Evolutionary conservation across 2,797 vertebrate genomes (phyloP), one percentile per base, ranked within the genome.

Genomic region (Spinus olivaceus): DNA sequence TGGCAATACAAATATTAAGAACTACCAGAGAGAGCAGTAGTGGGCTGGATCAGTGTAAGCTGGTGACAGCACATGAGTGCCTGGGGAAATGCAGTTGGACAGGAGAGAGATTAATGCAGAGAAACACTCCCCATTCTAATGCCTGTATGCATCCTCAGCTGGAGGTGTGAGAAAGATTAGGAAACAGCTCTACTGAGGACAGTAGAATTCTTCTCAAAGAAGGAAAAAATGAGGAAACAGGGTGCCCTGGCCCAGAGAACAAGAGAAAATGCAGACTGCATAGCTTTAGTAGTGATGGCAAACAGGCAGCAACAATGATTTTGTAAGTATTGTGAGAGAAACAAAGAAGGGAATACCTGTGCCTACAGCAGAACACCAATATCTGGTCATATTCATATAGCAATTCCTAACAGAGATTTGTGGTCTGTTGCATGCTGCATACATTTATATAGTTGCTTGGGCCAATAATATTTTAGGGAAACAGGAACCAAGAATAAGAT

Each of bases 101-200:
- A 37, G 82, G 63, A 73, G 44, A 90, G 56, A 81, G 37, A 84
- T 86, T 76, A 83, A 86, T 0, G 5, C 41, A 60, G 47, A 76
- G 70, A 70, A 94, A 92, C 37, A 49, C 32, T 90, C 39, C 13
- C 30, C 3, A 4, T 61, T 88, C 42, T 44, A 39, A 76, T 33
- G 66, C 64, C 18, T 2, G 1, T 32, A n/a, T 0, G 0, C 0
- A 0, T 91, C 72, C 67, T 81, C 65, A 39, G 54, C 18, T 23
- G 18, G 41, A 88, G 41, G 41, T 27, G 32, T 3, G 32, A 83
- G 64, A 64, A 78, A 78, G 37, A 51, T 67, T 61, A 78, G 37
- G 69, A 79, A 88, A 59, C 30, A 56, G 59, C 33, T 76, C 47
- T 80, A 2, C 46, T 9, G 27, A 54, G 28, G n/a, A 65, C 8